Base-by-base conservation (phyloP, 1,140 invertebrate species). In the Scaptomyza montana region DNA sequence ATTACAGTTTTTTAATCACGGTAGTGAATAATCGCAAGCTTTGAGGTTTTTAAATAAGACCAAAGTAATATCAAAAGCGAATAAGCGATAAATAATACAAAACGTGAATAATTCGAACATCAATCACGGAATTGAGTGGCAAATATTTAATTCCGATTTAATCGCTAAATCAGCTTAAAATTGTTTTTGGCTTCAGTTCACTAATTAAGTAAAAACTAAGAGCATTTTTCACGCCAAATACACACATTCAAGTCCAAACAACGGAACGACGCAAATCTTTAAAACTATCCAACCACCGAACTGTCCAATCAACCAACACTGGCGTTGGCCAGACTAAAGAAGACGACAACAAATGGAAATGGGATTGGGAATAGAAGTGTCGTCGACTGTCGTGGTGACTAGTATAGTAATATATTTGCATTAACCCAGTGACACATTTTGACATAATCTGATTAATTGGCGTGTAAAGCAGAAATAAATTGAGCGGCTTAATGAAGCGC, bases 391-490 rank as follows among this genome's bases (percentile, higher is more conserved):
- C 30, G 28, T 1, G 5, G 5, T 33, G 30, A 50, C 66, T 45
- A 59, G 45, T 64, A 73, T 77, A 80, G 77, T 77, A 86, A 86
- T 89, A 89, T 89, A 87, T 87, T 89, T 87, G 82, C 82, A 87
- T 87, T 87, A 87, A 89, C 82, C 84, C 65, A 87, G 84, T 87
- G 82, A 89, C 82, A 87, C 82, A 87, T 87, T 87, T 87, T 67
- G 82, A 87, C 82, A 87, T 87, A 87, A 87, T 87, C 82, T 89
- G 82, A 87, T 87, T 87, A 87, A 87, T 87, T 87, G 82, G 78
- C 79, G 78, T 87, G 72, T 82, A 87, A 77, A 78, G 68, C 67
- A 82, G 78, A 77, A 81, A 82, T 82, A 82, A 82, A 86, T 82
- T 82, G 82, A 74, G 78, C 68, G 69, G 64, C 56, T 68, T 82